These are phyloP conservation scores for Hoplodrina blanda DNA, from an alignment of 2,888 invertebrate species.

Conservation along the genomic window DNA sequence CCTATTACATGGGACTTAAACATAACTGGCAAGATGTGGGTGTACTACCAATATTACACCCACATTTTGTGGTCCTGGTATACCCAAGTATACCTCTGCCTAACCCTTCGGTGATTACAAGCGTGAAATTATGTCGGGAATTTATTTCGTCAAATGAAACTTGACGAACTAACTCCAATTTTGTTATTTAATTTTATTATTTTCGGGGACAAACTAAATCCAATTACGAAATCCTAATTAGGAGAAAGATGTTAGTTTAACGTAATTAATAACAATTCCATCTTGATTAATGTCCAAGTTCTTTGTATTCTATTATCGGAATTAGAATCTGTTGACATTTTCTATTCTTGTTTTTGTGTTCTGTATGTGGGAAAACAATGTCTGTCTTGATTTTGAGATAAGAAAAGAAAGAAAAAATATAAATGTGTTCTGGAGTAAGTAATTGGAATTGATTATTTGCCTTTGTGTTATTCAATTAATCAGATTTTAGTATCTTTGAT, in stretches of 20 bases:
- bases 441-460: slow-evolving; percentile 39
- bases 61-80: no score
- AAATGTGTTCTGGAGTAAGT: slow-evolving; percentile 18
- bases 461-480: slow-evolving; percentile 15
- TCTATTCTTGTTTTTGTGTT: slow-evolving; percentile 48
- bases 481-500: neutral
- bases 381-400: slow-evolving; percentile 15
- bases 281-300: slow-evolving; percentile 68
- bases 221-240: slow-evolving; percentile 51
- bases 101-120: no score
- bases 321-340: slow-evolving; percentile 53
- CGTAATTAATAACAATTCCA: slow-evolving; percentile 66
- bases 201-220: slow-evolving; percentile 38
- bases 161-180: slow-evolving; percentile 21
- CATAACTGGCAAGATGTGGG: no score
- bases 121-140: neutral
- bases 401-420: slow-evolving; percentile 16
- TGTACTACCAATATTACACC: no score
- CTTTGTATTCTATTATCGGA: slow-evolving; percentile 55
- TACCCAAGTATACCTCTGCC: no score
- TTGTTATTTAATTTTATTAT: slow-evolving; percentile 32
- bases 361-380: slow-evolving; percentile 23
- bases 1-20: no score
- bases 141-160: slow-evolving; percentile 10
- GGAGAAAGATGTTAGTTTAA: slow-evolving; percentile 57